Evolutionary conservation across 2,113 vertebrate genomes (phyloP), one percentile per base, ranked within the genome.

Genomic region (Cyrtonyx montezumae): DNA sequence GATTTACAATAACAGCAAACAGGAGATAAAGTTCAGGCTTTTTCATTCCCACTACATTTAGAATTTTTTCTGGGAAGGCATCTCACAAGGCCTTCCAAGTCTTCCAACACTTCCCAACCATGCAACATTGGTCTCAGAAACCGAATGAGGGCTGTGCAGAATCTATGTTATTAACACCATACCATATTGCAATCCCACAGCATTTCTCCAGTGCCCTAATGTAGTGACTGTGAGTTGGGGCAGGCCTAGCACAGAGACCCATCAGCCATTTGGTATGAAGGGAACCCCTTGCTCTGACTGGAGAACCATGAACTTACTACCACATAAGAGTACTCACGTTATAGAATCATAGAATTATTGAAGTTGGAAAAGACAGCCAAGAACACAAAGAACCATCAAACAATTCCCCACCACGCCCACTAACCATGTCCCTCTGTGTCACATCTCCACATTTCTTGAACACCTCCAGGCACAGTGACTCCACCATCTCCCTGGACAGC

Each of bases 11-110:
- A 73, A 66, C 1, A 79, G n/a, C 70, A 88, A 87, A 77, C 4
- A 84, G 61, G 19, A 80, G 56, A 49, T 3, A 65, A 46, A 51
- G 36, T 87, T 67, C 51, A 90, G 70, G 30, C 26, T 68, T 86
- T 16, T 18, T 76, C 56, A 48, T 48, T 77, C 76, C 49, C 59
- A 79, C 58, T 14, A 49, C 78, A 20, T 6, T 4, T 74, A 51
- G 68, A 85, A 88, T 49, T 83, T 70, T 74, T 94, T 74, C 66
- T 55, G 45, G 43, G 66, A 80, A 93, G 88, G 34, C 12, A 76
- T 36, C 26, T 89, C 78, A 56, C 23, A 87, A 56, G 66, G 9
- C 25, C 17, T 88, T 88, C 59, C 58, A 89, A 37, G 74, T 74
- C 20, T 83, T 78, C 17, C 56, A 84, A 45, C 25, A 20, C 4